Evolutionary conservation across 2,113 vertebrate genomes (phyloP), one percentile per base, ranked within the genome.

Genomic region (Lipotes vexillifer): DNA sequence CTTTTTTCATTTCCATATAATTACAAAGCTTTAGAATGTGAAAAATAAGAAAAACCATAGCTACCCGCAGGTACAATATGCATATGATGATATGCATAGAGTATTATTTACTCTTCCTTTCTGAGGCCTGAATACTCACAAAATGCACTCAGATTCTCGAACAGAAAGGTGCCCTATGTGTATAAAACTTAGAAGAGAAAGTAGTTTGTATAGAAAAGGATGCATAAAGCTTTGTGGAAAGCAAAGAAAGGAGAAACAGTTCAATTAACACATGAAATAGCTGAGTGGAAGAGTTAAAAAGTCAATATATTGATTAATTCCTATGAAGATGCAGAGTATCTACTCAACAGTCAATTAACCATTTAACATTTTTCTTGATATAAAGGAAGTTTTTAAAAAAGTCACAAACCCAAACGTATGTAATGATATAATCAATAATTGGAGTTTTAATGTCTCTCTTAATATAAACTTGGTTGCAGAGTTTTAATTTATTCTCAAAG

Each of bases 301-400:
- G 81, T 97, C 97, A 97, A 27, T 95, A 78, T 87, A 96, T 95
- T 92, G 97, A 98, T 98, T 93, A 49, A 88, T 94, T 87, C 61
- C 74, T 84, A 44, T 31, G 96, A 97, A 52, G 57, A 93, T 74
- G 61, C 33, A 0, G 8, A 41, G 41, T 31, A 61, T 88, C 91
- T 66, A 38, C 23, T 91, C 27, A 88, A 66, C 85, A 74, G 78
- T 66, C 44, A 80, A 97, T 96, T 83, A 93, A 95, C 33, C 33
- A 55, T 89, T 96, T 93, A 75, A 77, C n/a, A 21, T 84, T 87
- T 94, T 75, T 96, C 88, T 93, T 65, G 44, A 97, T 97, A 93
- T 90, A 94, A 97, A 85, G n/a, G 61, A 98, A 93, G 59, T 31
- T 86, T 57, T 74, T 2, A 72, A 81, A 77, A 68, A 65, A 86